phyloP scores from a whole-genome alignment of 2,888 invertebrate genomes.

The Parapristionchus giblindavisi region DNA sequence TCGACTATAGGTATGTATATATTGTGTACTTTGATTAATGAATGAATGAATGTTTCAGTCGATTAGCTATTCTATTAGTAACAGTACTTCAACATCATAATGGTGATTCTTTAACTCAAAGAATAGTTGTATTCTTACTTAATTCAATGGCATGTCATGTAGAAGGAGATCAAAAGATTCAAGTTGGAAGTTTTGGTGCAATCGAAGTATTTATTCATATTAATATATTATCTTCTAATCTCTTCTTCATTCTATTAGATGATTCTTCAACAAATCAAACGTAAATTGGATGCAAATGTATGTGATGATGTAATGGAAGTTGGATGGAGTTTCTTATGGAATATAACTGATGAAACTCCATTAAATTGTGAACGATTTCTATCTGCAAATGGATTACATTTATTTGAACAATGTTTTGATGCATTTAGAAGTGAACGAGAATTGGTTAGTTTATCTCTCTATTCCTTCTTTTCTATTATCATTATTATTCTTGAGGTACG shows the following conservation, averaged over 20 bases:
- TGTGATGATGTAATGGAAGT: conserved; percentile 97
- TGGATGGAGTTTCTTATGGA: conserved; percentile 99
- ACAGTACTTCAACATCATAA: conserved; percentile 65
- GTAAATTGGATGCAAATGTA: conserved; percentile 80
- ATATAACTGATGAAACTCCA: conserved; percentile 86
- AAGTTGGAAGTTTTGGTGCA: conserved; percentile 88
- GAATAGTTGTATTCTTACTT: conserved; percentile 90
- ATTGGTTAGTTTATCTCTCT: conserved; percentile 36
- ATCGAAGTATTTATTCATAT: conserved; percentile 69
- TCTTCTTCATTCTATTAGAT: conserved; percentile 73
- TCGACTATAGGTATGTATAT: conserved; percentile 61
- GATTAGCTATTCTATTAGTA: conserved; percentile 65
- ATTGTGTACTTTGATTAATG: not conserved
- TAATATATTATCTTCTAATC: not conserved
- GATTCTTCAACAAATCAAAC: conserved; percentile 87
- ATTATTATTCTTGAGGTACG: conserved; percentile 74
- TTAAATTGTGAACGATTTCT: conserved; percentile 91
- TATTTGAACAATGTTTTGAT: conserved; percentile 86
- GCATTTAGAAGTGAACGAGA: conserved; percentile 70
- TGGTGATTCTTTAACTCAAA: conserved; percentile 87
- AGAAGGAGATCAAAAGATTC: conserved; percentile 88
- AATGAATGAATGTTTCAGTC: conserved; percentile 44
- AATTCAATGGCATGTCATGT: conserved; percentile 96
- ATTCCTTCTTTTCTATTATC: not conserved
- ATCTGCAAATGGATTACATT: conserved; percentile 86